phyloP scores from a whole-genome alignment of 2,888 invertebrate species.

The Apamea anceps region DNA sequence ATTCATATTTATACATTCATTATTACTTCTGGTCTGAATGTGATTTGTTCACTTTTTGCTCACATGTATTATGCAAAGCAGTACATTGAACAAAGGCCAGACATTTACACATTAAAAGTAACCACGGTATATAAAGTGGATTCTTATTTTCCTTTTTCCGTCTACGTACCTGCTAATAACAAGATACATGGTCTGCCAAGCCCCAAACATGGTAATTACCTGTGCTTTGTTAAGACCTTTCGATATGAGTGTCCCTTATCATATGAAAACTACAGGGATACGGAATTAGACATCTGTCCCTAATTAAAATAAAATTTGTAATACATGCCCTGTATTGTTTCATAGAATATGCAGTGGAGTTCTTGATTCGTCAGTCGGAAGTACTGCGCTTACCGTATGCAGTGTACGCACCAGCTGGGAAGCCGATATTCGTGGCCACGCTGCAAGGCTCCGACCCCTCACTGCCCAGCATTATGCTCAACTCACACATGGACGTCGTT shows the following conservation, averaged over 20 bases:
- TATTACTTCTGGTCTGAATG: not conserved
- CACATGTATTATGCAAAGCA: not conserved
- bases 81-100: not conserved
- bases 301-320: not conserved
- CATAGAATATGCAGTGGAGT: slow-evolving; percentile 91
- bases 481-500: slow-evolving; percentile 99
- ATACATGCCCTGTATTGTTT: not conserved
- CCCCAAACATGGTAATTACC: not conserved
- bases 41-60: not conserved
- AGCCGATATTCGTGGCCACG: slow-evolving; percentile 90
- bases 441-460: slow-evolving; percentile 93
- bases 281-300: not conserved
- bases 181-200: not conserved
- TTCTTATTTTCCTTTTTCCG: not conserved
- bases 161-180: not conserved
- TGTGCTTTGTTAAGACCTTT: not conserved
- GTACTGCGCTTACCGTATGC: slow-evolving; percentile 92
- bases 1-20: not conserved
- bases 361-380: slow-evolving; percentile 93
- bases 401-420: slow-evolving; percentile 86
- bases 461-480: slow-evolving; percentile 94
- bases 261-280: not conserved
- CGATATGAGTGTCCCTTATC: not conserved
- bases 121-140: not conserved
- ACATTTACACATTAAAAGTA: not conserved